Conservation (phyloP, 2,797 vertebrate species). For the Streptopelia turtur region DNA sequence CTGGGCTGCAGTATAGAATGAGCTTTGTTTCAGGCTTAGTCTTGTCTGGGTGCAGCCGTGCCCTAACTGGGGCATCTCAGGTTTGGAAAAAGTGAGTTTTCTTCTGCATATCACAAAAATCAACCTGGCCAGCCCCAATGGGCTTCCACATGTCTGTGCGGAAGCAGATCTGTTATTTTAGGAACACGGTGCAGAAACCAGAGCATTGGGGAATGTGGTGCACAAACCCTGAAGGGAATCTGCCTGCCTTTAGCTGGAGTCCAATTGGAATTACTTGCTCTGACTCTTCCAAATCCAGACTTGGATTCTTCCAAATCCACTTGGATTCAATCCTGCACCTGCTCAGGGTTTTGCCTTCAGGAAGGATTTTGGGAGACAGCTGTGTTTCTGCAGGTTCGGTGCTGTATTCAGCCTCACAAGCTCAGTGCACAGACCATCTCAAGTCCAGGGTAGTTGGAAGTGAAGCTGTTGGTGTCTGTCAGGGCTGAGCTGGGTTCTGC, state of each 20-base stretch:
- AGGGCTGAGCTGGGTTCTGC: background rate
- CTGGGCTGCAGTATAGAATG: background rate
- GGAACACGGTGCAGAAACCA: background rate
- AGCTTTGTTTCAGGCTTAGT: background rate
- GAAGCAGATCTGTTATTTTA: background rate
- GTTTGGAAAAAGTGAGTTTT: background rate
- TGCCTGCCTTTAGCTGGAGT: background rate
- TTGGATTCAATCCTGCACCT: background rate
- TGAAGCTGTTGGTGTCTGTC: background rate
- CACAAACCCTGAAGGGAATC: background rate
- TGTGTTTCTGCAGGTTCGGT: background rate
- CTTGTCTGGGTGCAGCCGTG: background rate
- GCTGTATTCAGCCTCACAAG: background rate
- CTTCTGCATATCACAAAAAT: background rate
- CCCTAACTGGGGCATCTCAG: background rate
- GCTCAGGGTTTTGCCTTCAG: background rate
- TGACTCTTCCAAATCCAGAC: background rate
- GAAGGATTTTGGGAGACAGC: fast-evolving
- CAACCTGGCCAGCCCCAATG: background rate
- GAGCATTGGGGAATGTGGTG: fast-evolving
- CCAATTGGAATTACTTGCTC: background rate
- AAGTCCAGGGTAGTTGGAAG: background rate
- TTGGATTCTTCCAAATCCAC: too few species aligned
- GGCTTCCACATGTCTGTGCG: fast-evolving
- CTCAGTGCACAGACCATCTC: background rate